These are phyloP conservation scores for Vulpes lagopus DNA, from an alignment of 2,113 vertebrate species.

Conservation along the genomic window DNA sequence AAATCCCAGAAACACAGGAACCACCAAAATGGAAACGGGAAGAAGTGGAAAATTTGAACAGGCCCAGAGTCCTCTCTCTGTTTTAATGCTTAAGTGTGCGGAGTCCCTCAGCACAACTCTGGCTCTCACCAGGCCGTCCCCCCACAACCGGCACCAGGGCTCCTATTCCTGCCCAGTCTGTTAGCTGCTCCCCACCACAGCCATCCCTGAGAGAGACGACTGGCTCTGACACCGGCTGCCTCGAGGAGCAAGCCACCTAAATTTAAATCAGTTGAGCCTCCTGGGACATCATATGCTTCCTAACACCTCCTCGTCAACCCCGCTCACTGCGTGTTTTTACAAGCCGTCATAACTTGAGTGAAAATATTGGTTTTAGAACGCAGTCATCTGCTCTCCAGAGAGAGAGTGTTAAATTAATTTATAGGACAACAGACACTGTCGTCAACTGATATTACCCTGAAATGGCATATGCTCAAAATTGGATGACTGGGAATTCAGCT, in stretches of 20 bases:
- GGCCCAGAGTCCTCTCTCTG: neutral
- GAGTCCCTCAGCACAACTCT: neutral
- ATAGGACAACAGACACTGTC: constrained; percentile 56
- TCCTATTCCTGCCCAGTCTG: neutral
- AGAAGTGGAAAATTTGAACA: neutral
- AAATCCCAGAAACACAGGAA: neutral
- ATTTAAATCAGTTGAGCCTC: constrained; percentile 45
- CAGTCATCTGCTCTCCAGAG: constrained; percentile 71
- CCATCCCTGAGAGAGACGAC: neutral
- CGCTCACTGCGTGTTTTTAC: constrained; percentile 67
- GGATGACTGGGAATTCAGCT: constrained; percentile 64
- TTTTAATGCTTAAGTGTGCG: neutral
- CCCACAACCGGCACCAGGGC: neutral
- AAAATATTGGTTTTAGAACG: constrained; percentile 78
- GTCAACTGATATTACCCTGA: constrained; percentile 25
- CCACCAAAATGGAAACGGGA: neutral
- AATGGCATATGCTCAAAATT: constrained; percentile 61
- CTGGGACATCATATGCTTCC: constrained; percentile 59
- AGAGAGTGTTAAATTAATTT: constrained; percentile 77
- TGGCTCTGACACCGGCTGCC: neutral
- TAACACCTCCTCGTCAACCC: constrained; percentile 46
- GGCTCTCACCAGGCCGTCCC: neutral
- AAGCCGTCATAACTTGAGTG: constrained; percentile 63
- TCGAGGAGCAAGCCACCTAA: constrained; percentile 6
- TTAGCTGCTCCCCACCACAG: neutral